Base-by-base conservation (phyloP, 2,888 invertebrate genomes). In the Lochmaea crataegi region DNA sequence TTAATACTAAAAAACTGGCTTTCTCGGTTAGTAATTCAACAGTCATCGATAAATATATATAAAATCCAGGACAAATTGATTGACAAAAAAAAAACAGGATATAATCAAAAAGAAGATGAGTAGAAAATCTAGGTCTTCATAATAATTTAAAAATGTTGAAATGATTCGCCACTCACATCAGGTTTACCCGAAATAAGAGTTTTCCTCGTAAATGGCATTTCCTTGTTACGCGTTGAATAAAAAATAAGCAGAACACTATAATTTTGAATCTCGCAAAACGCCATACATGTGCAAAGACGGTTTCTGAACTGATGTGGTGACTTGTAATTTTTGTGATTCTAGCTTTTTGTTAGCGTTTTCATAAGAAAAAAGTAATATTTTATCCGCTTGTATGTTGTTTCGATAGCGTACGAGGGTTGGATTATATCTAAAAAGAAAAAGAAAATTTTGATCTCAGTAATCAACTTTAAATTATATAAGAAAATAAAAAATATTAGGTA, bases 161-260 rank as follows among this genome's bases (percentile, higher is more conserved):
- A 26, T 66, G 57, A 58, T 67, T 71, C 64, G 48, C 58, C 53
- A 74, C 67, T 67, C 74, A 60, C 18, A 65, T 71, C 71, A 71
- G 67, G 74, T 71, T 68, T 68, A 22, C 45, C 22, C 41, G 26
- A 71, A 65, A 71, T 64, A 74, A 63, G 67, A 71, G 64, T 74
- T 71, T 74, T 74, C 58, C 58, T 71, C 60, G 67, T 67, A 71
- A 74, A 71, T 74, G 68, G 71, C 74, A 71, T 74, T 74, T 68
- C 64, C 65, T 32, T 68, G 71, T 71, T 68, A 65, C 51, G 74
- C 53, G 68, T 53, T 74, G 74, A 74, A 74, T 74, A 71, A 74
- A 74, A 74, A 74, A 71, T 74, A 71, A 71, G 71, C 63, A 56
- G 63, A 64, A 56, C 67, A 71, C 74, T 74, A 71, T 74, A 74